Base-by-base conservation (phyloP, 2,888 invertebrate species). In the Nephrotoma guestfalica region DNA sequence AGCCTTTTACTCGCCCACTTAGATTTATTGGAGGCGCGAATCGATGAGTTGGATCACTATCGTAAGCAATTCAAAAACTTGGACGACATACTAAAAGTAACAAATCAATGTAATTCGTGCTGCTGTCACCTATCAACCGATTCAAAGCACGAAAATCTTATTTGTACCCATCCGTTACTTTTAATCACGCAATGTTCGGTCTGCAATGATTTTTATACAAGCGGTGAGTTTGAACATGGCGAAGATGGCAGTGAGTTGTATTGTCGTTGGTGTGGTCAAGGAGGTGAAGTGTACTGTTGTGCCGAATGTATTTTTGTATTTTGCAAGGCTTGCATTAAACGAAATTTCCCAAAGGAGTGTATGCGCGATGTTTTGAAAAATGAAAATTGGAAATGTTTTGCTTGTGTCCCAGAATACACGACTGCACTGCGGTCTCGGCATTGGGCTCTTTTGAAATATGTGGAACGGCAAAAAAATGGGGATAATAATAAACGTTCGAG, bases 261-360 rank as follows among this genome's bases (percentile, higher is more conserved):
- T 89, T 96, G 96, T 89, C 93, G 96, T 86, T 96, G 96, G 96
- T 96, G 96, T 89, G 96, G 96, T 0, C 96, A 96, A 90, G 96
- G 94, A 4, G 95, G 95, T 4, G 95, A 95, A 91, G 95, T 96
- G 0, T 95, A 96, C 89, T 96, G 96, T 89, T 96, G 96, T 89
- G 94, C 96, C 1, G 93, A 93, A 87, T 96, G 96, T 88, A 94
- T 94, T 86, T 94, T 93, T 91, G 95, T 95, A 0, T 95, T 95
- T 90, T 95, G 95, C 90, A 95, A 95, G 93, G 95, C 95, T 92
- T 96, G 96, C 90, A 95, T 96, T 86, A 94, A 93, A 88, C 93
- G 94, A 87, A 96, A 96, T 90, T 93, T 96, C 87, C 95, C 96
- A 9, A 89, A 91, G 3, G 91, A 93, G 40, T 94, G 94, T 89